Conservation (phyloP, 1,140 invertebrate genomes). For the Hypothenemus hampei region DNA sequence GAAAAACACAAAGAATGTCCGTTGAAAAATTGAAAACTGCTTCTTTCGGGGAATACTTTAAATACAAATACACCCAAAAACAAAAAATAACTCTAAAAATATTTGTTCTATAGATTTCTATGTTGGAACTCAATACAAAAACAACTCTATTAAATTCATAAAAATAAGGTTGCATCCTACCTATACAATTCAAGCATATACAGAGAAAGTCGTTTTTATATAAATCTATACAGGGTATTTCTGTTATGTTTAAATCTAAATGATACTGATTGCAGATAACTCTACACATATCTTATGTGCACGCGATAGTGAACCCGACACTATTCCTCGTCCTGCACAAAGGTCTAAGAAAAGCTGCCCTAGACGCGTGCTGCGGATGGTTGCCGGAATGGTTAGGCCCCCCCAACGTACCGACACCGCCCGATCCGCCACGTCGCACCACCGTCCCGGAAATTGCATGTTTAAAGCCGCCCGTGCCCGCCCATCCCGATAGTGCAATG, state of each 20-base stretch:
- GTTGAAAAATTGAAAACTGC: too few species aligned
- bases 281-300: conserved; percentile 81
- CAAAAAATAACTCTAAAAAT: too few species aligned
- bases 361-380: conserved; percentile 69
- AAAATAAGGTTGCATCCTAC: too few species aligned
- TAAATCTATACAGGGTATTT: too few species aligned
- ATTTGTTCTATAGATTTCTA: too few species aligned
- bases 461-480: conserved; percentile 50
- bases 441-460: conserved; percentile 47
- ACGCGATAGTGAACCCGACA: conserved; percentile 79
- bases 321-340: conserved; percentile 75
- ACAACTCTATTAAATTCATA: too few species aligned
- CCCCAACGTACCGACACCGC: conserved; percentile 44
- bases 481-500: conserved; percentile 56
- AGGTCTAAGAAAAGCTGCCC: conserved; percentile 63
- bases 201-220: too few species aligned
- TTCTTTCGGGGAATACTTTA: too few species aligned
- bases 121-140: too few species aligned
- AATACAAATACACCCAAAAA: too few species aligned
- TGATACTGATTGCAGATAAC: conserved; percentile 59
- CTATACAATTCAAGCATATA: too few species aligned
- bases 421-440: conserved; percentile 41
- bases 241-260: neutral
- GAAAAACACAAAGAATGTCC: too few species aligned
- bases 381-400: conserved; percentile 52